Conservation (phyloP, 2,888 invertebrate species). For the Phaedon cochleariae region DNA sequence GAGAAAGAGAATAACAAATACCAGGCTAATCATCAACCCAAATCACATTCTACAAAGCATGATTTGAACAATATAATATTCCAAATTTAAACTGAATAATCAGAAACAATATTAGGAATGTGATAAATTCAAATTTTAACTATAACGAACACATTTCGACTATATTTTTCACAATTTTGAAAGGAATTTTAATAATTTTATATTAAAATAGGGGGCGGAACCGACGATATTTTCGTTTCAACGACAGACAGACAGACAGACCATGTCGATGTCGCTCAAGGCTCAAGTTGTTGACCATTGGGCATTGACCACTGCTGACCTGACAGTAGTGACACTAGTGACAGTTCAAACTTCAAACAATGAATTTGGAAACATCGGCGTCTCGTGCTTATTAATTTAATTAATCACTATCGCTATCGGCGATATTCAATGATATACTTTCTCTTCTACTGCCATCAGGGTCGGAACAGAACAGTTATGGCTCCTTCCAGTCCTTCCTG, state of each 20-base stretch:
- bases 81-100: not conserved
- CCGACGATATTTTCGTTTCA: slow-evolving; percentile 28
- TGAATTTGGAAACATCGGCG: not conserved
- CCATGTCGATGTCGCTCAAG: too few species aligned
- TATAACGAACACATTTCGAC: not conserved
- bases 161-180: not conserved
- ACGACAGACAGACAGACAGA: too few species aligned
- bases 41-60: slow-evolving; percentile 23
- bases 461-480: too few species aligned
- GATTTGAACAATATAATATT: not conserved
- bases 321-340: slow-evolving; percentile 10
- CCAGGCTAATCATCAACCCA: slow-evolving; percentile 26
- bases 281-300: too few species aligned
- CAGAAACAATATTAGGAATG: not conserved
- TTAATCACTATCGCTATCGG: too few species aligned
- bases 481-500: too few species aligned
- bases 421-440: too few species aligned
- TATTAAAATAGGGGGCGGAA: slow-evolving; percentile 41
- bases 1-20: too few species aligned
- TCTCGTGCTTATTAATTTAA: too few species aligned
- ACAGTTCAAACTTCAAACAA: not conserved
- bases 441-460: too few species aligned
- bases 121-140: not conserved
- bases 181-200: not conserved
- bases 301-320: too few species aligned